Percentiles rank a stretch among this genome's conserved stretches.
Evolutionary conservation across 64 coral and sea anemone genomes (phyloP).

Genomic region (Stichodactyla mertensii): DNA sequence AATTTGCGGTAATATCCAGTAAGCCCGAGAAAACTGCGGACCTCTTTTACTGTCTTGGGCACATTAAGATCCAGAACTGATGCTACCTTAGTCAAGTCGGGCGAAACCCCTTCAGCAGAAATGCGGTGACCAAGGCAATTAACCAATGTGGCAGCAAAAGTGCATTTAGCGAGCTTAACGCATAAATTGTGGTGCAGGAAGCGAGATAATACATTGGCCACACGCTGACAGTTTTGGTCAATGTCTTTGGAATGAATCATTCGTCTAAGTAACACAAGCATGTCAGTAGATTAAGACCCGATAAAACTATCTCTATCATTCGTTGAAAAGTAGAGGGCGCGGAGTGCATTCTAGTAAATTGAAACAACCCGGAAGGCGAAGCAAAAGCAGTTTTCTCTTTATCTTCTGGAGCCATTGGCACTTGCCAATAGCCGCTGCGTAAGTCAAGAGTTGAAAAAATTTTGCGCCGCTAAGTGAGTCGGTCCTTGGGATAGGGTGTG

Average conservation of each 20-base stretch:
- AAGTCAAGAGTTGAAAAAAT: constrained; percentile 41
- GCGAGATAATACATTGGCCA: constrained; percentile 7
- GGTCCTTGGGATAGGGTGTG: constrained; percentile 23
- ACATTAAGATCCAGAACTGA: constrained; percentile 17
- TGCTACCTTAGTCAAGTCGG: constrained; percentile 31
- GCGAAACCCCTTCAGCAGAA: constrained; percentile 31
- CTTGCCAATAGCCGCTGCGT: too few relatives aligned
- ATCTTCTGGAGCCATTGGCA: not conserved
- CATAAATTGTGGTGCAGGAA: constrained; percentile 32
- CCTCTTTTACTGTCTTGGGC: constrained; percentile 42
- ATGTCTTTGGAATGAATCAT: constrained; percentile 24
- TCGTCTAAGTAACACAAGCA: constrained; percentile 50
- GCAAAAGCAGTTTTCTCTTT: constrained; percentile 48
- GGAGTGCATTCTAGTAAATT: constrained; percentile 23
- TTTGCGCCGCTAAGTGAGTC: constrained; percentile 30
- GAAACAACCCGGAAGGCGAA: constrained; percentile 3
- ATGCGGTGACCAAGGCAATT: constrained; percentile 43
- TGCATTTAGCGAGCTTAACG: constrained; percentile 46
- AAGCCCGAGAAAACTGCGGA: constrained; percentile 25
- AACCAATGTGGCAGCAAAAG: constrained; percentile 3
- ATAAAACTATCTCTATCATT: constrained; percentile 33
- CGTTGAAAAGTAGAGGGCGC: constrained; percentile 30
- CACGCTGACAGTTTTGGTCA: constrained; percentile 25
- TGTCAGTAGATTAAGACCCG: constrained; percentile 32
- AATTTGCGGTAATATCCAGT: constrained; percentile 37